A percentile compares a stretch with the other conserved stretches of the same genome.
phyloP scores from a whole-genome alignment of 1,140 invertebrate genomes.

The Xylocopa sonorina region DNA sequence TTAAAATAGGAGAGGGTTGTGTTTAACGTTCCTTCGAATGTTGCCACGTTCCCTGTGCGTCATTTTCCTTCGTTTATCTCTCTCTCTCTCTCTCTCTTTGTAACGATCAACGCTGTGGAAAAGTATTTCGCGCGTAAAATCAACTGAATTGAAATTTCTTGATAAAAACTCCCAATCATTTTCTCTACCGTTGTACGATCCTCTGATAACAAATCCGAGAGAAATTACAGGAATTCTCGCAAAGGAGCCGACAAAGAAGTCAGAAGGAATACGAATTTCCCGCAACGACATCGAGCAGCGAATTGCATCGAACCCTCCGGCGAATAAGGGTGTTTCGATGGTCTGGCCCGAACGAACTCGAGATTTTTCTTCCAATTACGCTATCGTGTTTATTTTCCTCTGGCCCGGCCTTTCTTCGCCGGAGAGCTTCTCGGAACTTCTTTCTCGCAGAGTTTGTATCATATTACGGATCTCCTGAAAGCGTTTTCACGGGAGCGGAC shows the following conservation, averaged over 20 bases:
- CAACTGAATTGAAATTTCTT: too few relatives aligned
- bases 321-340: background rate
- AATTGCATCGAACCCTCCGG: background rate
- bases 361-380: conserved; percentile 33
- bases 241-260: too few relatives aligned
- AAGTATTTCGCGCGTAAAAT: too few relatives aligned
- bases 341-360: background rate
- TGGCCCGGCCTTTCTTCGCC: background rate
- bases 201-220: too few relatives aligned
- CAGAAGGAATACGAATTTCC: background rate
- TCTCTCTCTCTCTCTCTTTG: background rate
- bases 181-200: too few relatives aligned
- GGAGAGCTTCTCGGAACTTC: background rate
- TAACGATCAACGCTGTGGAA: too few relatives aligned
- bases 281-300: too few relatives aligned
- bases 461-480: conserved; percentile 35
- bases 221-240: too few relatives aligned
- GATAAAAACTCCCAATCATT: too few relatives aligned
- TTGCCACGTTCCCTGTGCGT: background rate
- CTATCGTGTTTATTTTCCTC: conserved; percentile 7
- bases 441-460: conserved; percentile 33
- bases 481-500: conserved; percentile 8
- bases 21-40: background rate
- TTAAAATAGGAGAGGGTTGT: background rate
- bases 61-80: background rate